A percentile compares a stretch with the other conserved stretches of the same genome.
Evolutionary conservation across 2,888 invertebrate genomes (phyloP).

Genomic region (Odontocolon sp.): DNA sequence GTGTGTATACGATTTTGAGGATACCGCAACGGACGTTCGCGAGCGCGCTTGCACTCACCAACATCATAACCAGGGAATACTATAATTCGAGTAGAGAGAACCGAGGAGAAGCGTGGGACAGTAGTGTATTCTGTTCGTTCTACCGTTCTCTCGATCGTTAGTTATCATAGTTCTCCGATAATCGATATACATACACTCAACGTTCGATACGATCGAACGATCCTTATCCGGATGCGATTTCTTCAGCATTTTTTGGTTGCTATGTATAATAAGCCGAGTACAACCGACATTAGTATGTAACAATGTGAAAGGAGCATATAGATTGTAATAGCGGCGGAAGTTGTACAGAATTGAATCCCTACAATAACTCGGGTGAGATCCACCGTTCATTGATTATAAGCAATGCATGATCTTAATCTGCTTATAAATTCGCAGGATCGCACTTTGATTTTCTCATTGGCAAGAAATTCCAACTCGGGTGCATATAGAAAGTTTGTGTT

Average conservation of each 20-base stretch:
- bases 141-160: background rate
- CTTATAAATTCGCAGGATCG: background rate
- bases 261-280: no score
- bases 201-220: background rate
- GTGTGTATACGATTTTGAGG: constrained; percentile 48
- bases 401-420: background rate
- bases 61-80: constrained; percentile 64
- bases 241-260: background rate
- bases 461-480: background rate
- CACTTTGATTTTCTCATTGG: background rate
- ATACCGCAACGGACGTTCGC: constrained; percentile 31
- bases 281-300: no score
- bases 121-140: background rate
- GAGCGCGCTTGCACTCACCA: constrained; percentile 19
- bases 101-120: background rate
- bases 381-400: no score
- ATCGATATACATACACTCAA: background rate
- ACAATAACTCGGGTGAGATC: no score
- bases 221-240: background rate
- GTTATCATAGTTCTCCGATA: background rate
- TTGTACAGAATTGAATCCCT: no score
- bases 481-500: constrained; percentile 8
- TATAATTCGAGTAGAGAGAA: constrained; percentile 63
- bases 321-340: no score
- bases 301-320: no score